Evolutionary conservation across 2,797 vertebrate species (phyloP), one percentile per base, ranked within the genome.

Genomic region (Allenopithecus nigroviridis): DNA sequence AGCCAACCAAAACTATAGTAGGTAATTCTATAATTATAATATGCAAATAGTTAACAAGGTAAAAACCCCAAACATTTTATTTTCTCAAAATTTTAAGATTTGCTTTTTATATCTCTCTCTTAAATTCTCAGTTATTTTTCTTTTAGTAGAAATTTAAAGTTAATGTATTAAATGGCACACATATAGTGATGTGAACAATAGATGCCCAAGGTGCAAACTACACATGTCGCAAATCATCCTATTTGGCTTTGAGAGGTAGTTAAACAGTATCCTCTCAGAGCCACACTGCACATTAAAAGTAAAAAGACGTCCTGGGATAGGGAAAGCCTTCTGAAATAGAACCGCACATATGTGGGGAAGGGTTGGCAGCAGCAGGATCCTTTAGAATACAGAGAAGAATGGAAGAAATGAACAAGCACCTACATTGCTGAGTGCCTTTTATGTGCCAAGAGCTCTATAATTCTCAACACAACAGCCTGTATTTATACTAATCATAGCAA

Each of bases 81-180:
- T 93, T 93, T 91, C 78, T 17, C 19, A 48, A 55, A 36, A 89
- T 28, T 70, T 95, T 61, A 70, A 84, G 41, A 26, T 89, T 79
- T 91, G 43, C n/a, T 75, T n/a, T 4, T 36, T 53, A 57, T 5
- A 39, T 55, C 14, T 79, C 86, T 86, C 21, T 78, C 50, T 55
- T 70, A 21, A 91, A 96, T 85, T 91, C 30, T 88, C 55, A 46
- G 36, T 10, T 91, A 26, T 57, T 76, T 89, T 89, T 86, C 22
- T 84, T 55, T 61, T 16, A 87, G n/a, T 88, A 22, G 26, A 92
- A 87, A 93, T 75, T 33, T 88, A 55, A 85, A 12, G 7, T 70
- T 36, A 43, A 88, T 36, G 8, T 57, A 21, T 33, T 90, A 75
- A 93, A 76, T 68, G 24, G 22, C 43, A 46, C 17, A 64, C 36